Base-by-base conservation (phyloP, 2,797 vertebrate species). In the Falco cherrug region DNA sequence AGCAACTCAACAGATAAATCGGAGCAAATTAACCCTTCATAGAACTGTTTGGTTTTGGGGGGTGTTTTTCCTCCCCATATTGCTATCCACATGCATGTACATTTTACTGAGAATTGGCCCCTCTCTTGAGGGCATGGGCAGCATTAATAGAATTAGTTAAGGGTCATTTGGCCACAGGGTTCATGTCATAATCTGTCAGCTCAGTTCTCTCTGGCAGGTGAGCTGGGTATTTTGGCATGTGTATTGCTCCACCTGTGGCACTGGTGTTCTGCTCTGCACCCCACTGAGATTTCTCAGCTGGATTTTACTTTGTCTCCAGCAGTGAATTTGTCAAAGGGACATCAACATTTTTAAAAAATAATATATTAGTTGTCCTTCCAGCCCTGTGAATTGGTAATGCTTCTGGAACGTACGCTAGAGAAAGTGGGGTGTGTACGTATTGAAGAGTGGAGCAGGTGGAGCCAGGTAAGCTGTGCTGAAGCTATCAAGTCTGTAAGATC, bases 21-120 rank as follows among this genome's bases (percentile, higher is more conserved):
- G 71, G 39, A 63, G 29, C 43, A 11, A 19, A 24, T 56, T 16
- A 48, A 69, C 6, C 5, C 21, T 35, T 70, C 25, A 3, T n/a
- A 14, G 6, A 6, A 0, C 4, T 13, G 5, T 8, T 60, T 43
- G 45, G 7, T 35, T 74, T 68, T 5, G 21, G 31, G 19, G 7
- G 9, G 1, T 10, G 4, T 5, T 59, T 87, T 76, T 31, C 9
- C 12, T 59, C 33, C 25, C 11, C 16, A 0, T 25, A 1, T 25
- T 48, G 31, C 59, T 80, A 1, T 48, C 43, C n/a, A 2, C 13
- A 9, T 19, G 51, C 15, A 0, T 13, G 19, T 11, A 10, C 1
- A 2, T 50, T 70, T 41, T 26, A 1, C 5, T n/a, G 31, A 47
- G 54, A 63, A 5, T 35, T 61, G 28, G n/a, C 48, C 13, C 22